Base-by-base conservation (phyloP, 2,113 vertebrate species). In the Pithys albifrons region DNA sequence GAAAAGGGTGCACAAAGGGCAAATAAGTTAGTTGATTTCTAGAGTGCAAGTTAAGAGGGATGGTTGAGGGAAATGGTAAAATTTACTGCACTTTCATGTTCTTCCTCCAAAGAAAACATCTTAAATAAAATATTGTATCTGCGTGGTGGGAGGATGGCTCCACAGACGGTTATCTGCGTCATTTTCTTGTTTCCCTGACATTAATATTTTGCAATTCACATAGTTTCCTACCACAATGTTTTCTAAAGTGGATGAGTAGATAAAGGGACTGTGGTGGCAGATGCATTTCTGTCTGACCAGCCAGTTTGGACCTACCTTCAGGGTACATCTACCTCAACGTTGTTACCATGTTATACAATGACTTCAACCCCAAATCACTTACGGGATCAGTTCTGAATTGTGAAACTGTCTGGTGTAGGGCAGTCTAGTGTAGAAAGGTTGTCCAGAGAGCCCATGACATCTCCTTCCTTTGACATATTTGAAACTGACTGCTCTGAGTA, bases 191-290 rank as follows among this genome's bases (percentile, higher is more conserved):
- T 92, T 85, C 76, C 62, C 77, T 93, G 93, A 87, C 86, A 86
- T 66, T 37, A 67, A 33, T 81, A 81, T 95, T 96, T 95, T 95
- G 95, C 89, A 95, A 92, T 91, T 96, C 57, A 1, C 94, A 93
- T 94, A 78, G 80, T 97, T 95, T 95, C 89, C 89, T 95, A 85
- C 94, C 93, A 69, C 94, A 91, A 0, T 5, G 33, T 95, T 91
- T 96, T 91, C 48, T 57, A 19, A 78, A 81, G 72, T 39, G 89
- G 27, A 22, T 49, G 52, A 86, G 35, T 43, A 83, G 95, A 81
- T 95, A 81, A 95, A 86, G 39, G 49, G 25, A 93, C 51, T 0
- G 2, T 91, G 64, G 55, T 78, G 31, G 65, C 69, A 74, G 77
- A 91, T 91, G 28, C 43, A 64, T 55, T 95, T 93, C n/a, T 92